Conservation (phyloP, 2,888 invertebrate species). For the Erebia ligea region DNA sequence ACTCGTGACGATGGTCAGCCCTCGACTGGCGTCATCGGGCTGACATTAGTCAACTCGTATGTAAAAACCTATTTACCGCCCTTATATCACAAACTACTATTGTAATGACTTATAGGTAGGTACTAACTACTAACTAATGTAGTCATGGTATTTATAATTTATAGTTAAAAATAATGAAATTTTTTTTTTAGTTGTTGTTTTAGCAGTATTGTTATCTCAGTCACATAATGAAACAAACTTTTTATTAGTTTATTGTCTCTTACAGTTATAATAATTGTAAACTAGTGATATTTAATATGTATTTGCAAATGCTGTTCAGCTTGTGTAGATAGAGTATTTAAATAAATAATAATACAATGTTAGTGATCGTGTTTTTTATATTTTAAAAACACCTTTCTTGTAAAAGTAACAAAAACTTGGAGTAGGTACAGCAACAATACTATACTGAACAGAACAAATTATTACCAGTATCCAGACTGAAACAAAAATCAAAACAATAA, state of each 20-base stretch:
- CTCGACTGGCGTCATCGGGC: no score
- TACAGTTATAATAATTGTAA: constrained; percentile 56
- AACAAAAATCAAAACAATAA: no score
- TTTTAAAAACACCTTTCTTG: background rate
- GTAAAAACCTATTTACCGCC: no score
- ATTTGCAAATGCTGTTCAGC: constrained; percentile 55
- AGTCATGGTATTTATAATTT: constrained; percentile 23
- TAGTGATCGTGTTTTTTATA: background rate
- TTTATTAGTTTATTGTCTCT: constrained; percentile 10
- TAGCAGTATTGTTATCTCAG: constrained; percentile 25
- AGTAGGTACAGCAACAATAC: background rate
- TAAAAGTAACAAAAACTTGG: no score
- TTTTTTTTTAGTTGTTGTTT: constrained; percentile 22
- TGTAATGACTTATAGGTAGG: no score
- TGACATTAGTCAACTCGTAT: no score
- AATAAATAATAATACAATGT: constrained; percentile 31
- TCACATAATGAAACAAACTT: constrained; percentile 9
- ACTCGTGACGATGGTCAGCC: no score
- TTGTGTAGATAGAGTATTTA: constrained; percentile 58
- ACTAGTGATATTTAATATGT: constrained; percentile 38
- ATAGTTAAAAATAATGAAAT: constrained; percentile 24
- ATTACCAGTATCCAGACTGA: no score
- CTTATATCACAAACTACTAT: no score
- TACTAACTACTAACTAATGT: no score
- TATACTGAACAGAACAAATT: no score